Base-by-base conservation (phyloP, 92 coral and sea anemone species). In the Phenganax subtilis region DNA sequence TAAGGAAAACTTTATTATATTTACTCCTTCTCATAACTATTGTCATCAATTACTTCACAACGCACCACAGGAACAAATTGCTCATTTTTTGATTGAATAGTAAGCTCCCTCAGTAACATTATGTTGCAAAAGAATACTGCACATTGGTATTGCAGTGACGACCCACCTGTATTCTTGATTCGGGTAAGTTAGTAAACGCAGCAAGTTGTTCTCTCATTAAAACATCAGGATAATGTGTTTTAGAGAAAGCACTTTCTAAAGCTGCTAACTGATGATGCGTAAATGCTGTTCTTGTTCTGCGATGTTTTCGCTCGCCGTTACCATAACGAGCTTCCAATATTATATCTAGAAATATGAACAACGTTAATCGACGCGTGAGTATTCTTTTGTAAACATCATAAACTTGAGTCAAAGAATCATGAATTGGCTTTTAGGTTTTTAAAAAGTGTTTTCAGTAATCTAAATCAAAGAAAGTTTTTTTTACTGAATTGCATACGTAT, bases 151-250 rank as follows among this genome's bases (percentile, higher is more conserved):
- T 17, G 74, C 51, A 4, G 31, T 54, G 12, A 54, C 51, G 74
- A 25, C 55, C 56, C 30, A 94, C 98, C 94, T 94, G 98, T 75
- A 94, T 92, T 89, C 97, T 88, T 8, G 98, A 89, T 81, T 94
- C 97, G 37, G 97, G 96, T 64, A 91, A 88, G 77, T 89, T 92
- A 11, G 93, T 94, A 72, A 87, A 92, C 30, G 90, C 89, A 12
- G 98, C 97, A 9, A 94, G 91, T 72, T 94, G 98, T 80, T 94
- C 98, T 76, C 98, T 87, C 98, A 94, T 91, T 55, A 90, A 91
- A 25, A 94, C 91, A 87, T 94, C 98, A 31, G 98, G 98, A 89
- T 94, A 94, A 74, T 94, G 98, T 53, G 98, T 94, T 84, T 94
- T 94, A 66, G 92, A 77, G 82, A 94, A 94, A 47, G 98, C 91